phyloP scores from a whole-genome alignment of 92 coral and sea anemone genomes.

The Zoanthus solanderi region DNA sequence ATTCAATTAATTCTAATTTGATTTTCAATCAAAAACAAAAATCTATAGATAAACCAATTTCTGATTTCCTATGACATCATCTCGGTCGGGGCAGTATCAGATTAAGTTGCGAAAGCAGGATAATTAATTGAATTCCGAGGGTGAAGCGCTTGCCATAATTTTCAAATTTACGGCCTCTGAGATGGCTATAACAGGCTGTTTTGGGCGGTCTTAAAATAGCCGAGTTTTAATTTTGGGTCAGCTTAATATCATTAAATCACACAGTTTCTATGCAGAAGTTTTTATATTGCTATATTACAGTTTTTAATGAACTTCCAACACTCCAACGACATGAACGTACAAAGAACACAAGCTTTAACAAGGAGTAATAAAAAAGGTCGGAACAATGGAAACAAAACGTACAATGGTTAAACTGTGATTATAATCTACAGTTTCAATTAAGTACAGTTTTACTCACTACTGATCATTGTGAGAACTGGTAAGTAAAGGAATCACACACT shows the following conservation, averaged over 20 bases:
- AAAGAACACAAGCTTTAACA: conserved; percentile 9
- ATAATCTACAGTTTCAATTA: neutral
- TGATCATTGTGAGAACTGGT: too few species aligned
- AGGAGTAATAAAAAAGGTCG: neutral
- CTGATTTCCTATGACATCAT: conserved; percentile 9
- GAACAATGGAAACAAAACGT: conserved; percentile 16
- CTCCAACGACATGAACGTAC: neutral
- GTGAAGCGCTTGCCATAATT: too few species aligned
- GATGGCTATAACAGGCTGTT: too few species aligned
- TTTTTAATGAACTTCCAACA: neutral
- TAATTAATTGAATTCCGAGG: neutral
- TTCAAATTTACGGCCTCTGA: too few species aligned
- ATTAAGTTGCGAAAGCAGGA: neutral
- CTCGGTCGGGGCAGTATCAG: neutral
- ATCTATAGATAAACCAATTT: neutral
- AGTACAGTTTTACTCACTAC: neutral
- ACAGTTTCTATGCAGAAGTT: conserved; percentile 4
- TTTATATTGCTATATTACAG: conserved; percentile 7
- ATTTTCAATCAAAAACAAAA: neutral
- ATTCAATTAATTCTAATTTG: neutral
- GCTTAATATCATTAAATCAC: neutral
- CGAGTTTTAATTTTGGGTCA: neutral
- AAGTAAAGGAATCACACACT: conserved; percentile 4
- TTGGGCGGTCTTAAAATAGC: neutral
- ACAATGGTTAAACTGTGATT: neutral